These are phyloP conservation scores for Zophobas atratus DNA, from an alignment of 1,140 invertebrate genomes.

Conservation along the genomic window DNA sequence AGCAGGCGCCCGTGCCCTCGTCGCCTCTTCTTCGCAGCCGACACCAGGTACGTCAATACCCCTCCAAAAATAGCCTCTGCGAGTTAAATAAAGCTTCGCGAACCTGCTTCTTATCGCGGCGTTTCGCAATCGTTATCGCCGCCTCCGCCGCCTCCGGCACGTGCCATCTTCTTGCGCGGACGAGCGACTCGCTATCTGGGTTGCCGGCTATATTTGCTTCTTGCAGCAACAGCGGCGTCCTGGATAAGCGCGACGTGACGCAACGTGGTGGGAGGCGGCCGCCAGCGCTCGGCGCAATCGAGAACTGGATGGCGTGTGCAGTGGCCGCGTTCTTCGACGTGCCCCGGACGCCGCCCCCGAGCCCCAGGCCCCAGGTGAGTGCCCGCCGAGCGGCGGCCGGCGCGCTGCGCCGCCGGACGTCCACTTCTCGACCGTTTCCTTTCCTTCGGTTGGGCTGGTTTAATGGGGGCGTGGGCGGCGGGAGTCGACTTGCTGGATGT, in stretches of 20 bases:
- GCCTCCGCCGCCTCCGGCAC: no score
- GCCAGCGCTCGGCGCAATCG: slow-evolving; percentile 55
- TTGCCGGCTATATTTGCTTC: slow-evolving; percentile 4
- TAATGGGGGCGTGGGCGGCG: not conserved
- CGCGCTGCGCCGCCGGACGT: not conserved
- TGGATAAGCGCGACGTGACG: slow-evolving; percentile 56
- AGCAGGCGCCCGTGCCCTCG: no score
- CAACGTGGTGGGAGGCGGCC: slow-evolving; percentile 53
- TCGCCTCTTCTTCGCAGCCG: no score
- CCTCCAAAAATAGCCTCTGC: no score
- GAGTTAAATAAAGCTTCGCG: no score
- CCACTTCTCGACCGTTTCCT: not conserved
- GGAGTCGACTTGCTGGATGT: not conserved
- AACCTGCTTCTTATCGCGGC: no score
- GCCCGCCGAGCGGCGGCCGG: not conserved
- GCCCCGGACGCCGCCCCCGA: slow-evolving; percentile 48
- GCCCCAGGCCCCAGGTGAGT: slow-evolving; percentile 47
- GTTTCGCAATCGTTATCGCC: no score
- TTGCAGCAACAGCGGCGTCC: slow-evolving; percentile 50
- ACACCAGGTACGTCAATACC: no score
- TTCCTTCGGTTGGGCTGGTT: slow-evolving; percentile 1
- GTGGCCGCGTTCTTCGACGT: slow-evolving; percentile 49
- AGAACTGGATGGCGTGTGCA: slow-evolving; percentile 58
- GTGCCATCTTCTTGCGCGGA: no score
- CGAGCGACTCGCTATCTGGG: no score